Conservation (phyloP, 2,113 vertebrate species). For the Eptesicus fuscus region DNA sequence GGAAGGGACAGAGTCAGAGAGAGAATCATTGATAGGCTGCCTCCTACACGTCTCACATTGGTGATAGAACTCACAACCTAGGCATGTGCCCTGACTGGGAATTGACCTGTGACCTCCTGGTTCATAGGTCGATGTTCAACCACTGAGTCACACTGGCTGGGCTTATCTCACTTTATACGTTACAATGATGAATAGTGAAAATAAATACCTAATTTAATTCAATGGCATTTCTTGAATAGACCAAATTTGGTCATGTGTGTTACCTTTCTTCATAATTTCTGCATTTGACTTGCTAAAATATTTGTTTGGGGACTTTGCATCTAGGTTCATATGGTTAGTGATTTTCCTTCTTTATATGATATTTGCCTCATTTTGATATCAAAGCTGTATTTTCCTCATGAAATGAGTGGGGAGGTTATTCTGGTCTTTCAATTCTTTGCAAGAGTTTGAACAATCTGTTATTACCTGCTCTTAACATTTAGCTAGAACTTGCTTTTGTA, state of each 20-base stretch:
- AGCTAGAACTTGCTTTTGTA: not conserved
- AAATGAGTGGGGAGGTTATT: not conserved
- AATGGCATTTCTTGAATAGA: not conserved
- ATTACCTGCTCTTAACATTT: not conserved
- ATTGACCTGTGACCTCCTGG: no score
- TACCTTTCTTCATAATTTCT: not conserved
- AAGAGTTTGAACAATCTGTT: not conserved
- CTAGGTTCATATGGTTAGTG: not conserved
- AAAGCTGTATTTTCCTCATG: not conserved
- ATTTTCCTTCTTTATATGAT: not conserved
- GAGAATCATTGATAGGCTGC: no score
- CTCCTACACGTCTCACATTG: no score
- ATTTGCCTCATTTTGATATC: not conserved
- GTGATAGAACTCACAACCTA: no score
- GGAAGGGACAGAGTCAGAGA: no score
- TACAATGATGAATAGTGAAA: not conserved
- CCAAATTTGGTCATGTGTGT: not conserved
- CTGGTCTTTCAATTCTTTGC: not conserved
- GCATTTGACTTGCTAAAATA: not conserved
- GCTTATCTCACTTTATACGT: not conserved
- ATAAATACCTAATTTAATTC: not conserved
- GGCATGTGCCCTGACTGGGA: no score
- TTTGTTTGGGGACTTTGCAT: not conserved
- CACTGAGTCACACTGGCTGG: no score
- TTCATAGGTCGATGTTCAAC: no score